Evolutionary conservation across 2,113 vertebrate species (phyloP), one percentile per base, ranked within the genome.

Genomic region (Desmodus rotundus): DNA sequence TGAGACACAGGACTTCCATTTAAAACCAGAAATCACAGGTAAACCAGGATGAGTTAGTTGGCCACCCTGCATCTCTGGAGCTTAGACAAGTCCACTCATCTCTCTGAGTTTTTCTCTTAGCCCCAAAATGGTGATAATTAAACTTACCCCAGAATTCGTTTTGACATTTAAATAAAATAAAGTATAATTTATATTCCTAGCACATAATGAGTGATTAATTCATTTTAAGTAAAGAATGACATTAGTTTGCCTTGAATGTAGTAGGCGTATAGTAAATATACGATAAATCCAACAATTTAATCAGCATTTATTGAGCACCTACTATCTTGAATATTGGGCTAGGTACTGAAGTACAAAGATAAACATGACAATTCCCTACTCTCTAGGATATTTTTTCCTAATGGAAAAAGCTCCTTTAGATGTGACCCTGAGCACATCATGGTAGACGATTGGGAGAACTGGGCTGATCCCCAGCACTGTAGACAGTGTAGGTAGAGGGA

Each of bases 31-130:
- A 87, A 13, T 74, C 36, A 78, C 43, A 80, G 41, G 20, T 70
- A 92, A 87, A 90, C 28, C 9, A 24, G 20, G 72, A 61, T 54
- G 28, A 81, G 14, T 85, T 61, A 45, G 26, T n/a, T 36, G 38
- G 26, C 31, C 36, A 54, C 38, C 6, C 70, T 52, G 3, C 11
- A 7, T 56, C 72, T 77, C 19, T 13, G 26, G 65, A 77, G 19
- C 50, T 89, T 90, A 41, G 20, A n/a, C 73, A 93, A 47, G 22
- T 91, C 73, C 36, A 47, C 47, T 43, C 14, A 67, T 17, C 41
- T 87, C 31, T 88, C 68, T 63, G n/a, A 33, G 33, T 78, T 95
- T 88, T 85, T 94, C 80, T 61, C 73, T 95, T 95, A 83, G 36
- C 28, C 83, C n/a, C 28, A 1, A 82, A 89, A 85, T 54, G 45